Base-by-base conservation (phyloP, 2,888 invertebrate genomes). In the Aricia artaxerxes region DNA sequence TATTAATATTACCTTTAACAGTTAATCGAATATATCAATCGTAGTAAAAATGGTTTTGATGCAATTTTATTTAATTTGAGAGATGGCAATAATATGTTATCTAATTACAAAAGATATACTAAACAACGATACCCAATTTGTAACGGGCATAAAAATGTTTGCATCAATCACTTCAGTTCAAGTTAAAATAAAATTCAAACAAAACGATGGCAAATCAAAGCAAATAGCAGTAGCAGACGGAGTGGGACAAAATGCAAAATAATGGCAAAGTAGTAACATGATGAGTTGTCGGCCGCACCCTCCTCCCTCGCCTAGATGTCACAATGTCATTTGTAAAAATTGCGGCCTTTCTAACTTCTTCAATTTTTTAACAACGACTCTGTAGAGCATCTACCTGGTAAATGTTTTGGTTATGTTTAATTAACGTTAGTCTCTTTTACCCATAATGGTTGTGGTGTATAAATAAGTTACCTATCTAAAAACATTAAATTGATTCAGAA, bases 261-360 rank as follows among this genome's bases (percentile, higher is more conserved):
- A 92, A 93, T 91, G 92, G 91, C 91, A 91, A 92, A 91, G 91
- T 91, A 92, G 93, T 91, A 93, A 94, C 92, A 92, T 92, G 93
- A 93, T 94, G 94, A 94, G 91, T 93, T 93, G 93, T 92, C 90
- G 91, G 86, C 85, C 91, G 91, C 92, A 88, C 93, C 93, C 93
- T 90, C 64, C 4, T 7, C 69, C 69, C 69, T 88, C 88, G 91
- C 90, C 91, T 93, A 93, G 93, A 92, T 92, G 94, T 93, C 93
- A 91, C 92, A 90, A 92, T 92, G 94, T 94, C 94, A 94, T 94
- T 94, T 94, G 94, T 94, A 94, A 94, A 94, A 94, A 94, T 94
- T 93, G 93, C 90, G 93, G 78, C 92, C 92, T 89, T 92, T 88
- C 88, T 87, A 92, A 93, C 89, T 93, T 93, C 90, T 90, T 88